These are phyloP conservation scores for Andrena marginata DNA, from an alignment of 2,888 invertebrate species.

Conservation along the genomic window DNA sequence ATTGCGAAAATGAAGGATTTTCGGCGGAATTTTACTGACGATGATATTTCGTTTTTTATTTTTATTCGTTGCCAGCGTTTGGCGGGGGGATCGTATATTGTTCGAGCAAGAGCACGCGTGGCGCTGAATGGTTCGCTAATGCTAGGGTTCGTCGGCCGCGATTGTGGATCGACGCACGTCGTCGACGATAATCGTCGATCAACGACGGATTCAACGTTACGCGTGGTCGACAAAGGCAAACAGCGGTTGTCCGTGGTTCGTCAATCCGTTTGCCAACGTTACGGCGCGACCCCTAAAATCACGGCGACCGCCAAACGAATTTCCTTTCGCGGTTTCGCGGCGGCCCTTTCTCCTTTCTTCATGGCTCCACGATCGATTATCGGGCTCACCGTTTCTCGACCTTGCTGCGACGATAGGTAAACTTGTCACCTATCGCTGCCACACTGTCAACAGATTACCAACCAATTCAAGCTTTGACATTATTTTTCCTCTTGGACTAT, in stretches of 20 bases:
- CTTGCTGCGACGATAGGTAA: too few species aligned
- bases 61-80: background rate
- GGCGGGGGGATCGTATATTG: conserved; percentile 21
- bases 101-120: conserved; percentile 36
- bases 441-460: too few species aligned
- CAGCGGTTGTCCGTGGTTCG: conserved; percentile 58
- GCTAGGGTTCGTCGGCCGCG: conserved; percentile 58
- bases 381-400: too few species aligned
- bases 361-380: background rate
- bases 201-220: conserved; percentile 66
- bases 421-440: too few species aligned
- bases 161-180: conserved; percentile 64
- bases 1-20: background rate
- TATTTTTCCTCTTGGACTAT: too few species aligned
- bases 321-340: conserved; percentile 30
- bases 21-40: background rate
- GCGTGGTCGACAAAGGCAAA: conserved; percentile 62
- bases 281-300: conserved; percentile 46
- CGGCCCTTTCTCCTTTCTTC: background rate
- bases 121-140: conserved; percentile 65
- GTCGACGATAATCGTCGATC: conserved; percentile 70
- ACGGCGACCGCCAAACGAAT: conserved; percentile 25
- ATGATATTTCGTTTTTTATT: background rate
- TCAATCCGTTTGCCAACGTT: conserved; percentile 58
- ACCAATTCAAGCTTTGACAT: too few species aligned